A percentile compares a stretch with the other conserved stretches of the same genome.
These are phyloP conservation scores for Desmophyllum pertusum DNA, from an alignment of 92 coral and sea anemone species.

Conservation along the genomic window DNA sequence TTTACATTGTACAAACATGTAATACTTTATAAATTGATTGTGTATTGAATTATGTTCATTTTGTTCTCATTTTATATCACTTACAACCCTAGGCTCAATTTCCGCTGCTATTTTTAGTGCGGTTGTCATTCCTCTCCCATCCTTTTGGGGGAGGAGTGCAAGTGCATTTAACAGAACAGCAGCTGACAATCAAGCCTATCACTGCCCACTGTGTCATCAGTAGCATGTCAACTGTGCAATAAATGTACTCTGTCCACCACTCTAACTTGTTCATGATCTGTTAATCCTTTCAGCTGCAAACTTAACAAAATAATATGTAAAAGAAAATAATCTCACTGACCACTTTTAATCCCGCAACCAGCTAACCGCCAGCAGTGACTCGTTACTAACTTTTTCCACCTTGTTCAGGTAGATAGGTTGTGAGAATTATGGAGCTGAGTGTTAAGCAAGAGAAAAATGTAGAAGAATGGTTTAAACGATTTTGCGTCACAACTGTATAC, in stretches of 20 bases:
- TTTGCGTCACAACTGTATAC: too few species aligned
- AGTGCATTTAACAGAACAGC: not conserved
- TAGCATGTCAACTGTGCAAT: too few species aligned
- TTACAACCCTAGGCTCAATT: not conserved
- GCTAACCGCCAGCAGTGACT: conserved; percentile 23
- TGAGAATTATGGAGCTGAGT: too few species aligned
- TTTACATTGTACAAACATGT: not conserved
- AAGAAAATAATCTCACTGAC: not conserved
- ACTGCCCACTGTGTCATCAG: not conserved
- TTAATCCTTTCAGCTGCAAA: not conserved
- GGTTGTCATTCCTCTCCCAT: not conserved
- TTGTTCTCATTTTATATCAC: not conserved
- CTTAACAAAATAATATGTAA: not conserved
- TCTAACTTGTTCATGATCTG: not conserved
- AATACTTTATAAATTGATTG: not conserved
- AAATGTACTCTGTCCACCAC: not conserved
- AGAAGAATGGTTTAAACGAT: too few species aligned
- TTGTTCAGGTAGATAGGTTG: not conserved
- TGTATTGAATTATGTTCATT: not conserved
- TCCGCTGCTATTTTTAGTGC: not conserved
- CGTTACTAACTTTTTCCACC: not conserved
- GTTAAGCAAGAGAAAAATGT: too few species aligned
- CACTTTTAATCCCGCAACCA: not conserved
- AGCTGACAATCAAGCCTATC: not conserved
- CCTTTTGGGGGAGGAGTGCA: not conserved